Evolutionary conservation across 2,888 invertebrate species (phyloP).

Genomic region (Formica aserva): DNA sequence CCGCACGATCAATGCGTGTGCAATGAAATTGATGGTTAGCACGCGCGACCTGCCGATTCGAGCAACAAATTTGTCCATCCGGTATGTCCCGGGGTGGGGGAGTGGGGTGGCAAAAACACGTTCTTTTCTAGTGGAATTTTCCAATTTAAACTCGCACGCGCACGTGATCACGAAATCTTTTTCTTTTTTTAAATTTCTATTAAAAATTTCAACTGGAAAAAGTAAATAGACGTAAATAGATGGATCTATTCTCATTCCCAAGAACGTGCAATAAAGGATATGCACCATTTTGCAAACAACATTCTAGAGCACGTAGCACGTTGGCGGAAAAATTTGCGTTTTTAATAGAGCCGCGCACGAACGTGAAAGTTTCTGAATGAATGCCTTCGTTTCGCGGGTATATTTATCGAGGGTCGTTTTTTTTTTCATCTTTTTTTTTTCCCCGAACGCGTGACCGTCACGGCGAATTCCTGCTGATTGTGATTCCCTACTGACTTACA

Average conservation of each 20-base stretch:
- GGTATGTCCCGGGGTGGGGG: neutral
- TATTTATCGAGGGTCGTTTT: conserved; percentile 33
- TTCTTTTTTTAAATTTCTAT: neutral
- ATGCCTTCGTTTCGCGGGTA: conserved; percentile 45
- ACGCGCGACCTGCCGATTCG: conserved; percentile 11
- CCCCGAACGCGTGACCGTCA: conserved; percentile 3
- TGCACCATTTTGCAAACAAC: conserved; percentile 15
- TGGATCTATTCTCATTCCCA: conserved; percentile 11
- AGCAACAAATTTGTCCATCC: conserved; percentile 30
- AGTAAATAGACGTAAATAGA: neutral
- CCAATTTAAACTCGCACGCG: conserved; percentile 38
- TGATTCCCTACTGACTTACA: conserved; percentile 52
- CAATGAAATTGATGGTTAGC: conserved; percentile 20
- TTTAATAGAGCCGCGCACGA: conserved; percentile 37
- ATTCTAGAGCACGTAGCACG: neutral
- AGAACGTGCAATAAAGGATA: neutral
- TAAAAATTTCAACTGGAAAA: conserved; percentile 7
- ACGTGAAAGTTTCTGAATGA: conserved; percentile 36
- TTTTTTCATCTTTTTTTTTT: neutral
- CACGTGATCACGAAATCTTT: conserved; percentile 4
- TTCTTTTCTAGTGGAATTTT: conserved; percentile 37
- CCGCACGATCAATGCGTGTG: neutral
- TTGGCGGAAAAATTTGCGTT: conserved; percentile 41
- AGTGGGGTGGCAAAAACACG: neutral
- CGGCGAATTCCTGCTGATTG: conserved; percentile 35